phyloP scores from a whole-genome alignment of 2,888 invertebrate genomes.

The Caenorhabditis afra region DNA sequence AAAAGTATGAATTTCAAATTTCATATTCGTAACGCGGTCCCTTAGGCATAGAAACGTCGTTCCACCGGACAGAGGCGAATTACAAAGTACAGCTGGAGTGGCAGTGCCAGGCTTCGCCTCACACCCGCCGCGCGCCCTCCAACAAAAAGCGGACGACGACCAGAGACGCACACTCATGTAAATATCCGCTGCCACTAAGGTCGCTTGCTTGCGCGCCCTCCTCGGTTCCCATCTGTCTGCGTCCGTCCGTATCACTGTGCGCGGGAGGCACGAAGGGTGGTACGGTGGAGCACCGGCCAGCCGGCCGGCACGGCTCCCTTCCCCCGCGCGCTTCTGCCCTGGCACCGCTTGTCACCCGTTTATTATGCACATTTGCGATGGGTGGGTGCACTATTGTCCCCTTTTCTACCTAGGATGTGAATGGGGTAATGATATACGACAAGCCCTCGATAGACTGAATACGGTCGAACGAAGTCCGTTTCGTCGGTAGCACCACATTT shows the following conservation, averaged over 20 bases:
- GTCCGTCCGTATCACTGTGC: background rate
- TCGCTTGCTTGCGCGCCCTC: slow-evolving; percentile 6
- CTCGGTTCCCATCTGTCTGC: slow-evolving; percentile 21
- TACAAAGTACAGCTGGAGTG: slow-evolving; percentile 20
- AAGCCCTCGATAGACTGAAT: too few species aligned
- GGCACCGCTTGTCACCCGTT: background rate
- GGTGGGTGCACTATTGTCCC: background rate
- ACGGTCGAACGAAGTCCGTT: too few species aligned
- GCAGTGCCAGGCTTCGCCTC: slow-evolving; percentile 40
- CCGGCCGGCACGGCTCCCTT: background rate
- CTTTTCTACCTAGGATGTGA: too few species aligned
- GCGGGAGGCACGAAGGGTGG: slow-evolving; percentile 8
- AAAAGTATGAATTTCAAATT: too few species aligned
- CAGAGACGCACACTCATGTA: background rate
- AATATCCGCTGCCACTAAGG: background rate
- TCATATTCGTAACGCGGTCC: too few species aligned
- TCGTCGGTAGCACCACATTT: too few species aligned
- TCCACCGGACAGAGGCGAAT: background rate
- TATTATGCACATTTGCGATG: slow-evolving; percentile 1
- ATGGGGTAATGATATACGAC: too few species aligned
- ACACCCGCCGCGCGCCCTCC: background rate
- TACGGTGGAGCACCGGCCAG: slow-evolving; percentile 27
- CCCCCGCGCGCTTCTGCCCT: background rate
- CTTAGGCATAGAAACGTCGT: too few species aligned
- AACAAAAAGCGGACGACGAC: background rate